Evolutionary conservation across 2,797 vertebrate genomes (phyloP).

Genomic region (Oceanodroma leucorhoa): DNA sequence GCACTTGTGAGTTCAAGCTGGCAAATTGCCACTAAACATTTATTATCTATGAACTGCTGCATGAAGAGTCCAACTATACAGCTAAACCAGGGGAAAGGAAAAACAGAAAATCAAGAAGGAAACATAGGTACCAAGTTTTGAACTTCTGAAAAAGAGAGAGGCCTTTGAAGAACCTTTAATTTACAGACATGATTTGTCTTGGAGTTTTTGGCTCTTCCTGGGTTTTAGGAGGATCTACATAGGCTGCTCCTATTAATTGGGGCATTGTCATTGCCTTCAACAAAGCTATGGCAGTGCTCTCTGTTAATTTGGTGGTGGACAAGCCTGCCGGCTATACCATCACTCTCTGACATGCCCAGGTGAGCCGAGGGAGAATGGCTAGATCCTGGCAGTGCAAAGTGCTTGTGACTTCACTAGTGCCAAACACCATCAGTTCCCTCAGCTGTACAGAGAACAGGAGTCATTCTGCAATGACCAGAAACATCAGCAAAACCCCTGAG

Average conservation of each 20-base stretch:
- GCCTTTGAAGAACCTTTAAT: not conserved
- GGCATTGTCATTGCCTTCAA: not conserved
- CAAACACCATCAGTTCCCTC: not conserved
- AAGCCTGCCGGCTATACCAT: not conserved
- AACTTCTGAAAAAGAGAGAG: not conserved
- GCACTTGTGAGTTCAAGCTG: constrained; percentile 59
- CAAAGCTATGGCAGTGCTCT: not conserved
- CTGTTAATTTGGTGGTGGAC: not conserved
- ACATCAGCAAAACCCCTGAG: not conserved
- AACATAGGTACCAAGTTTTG: constrained; percentile 16
- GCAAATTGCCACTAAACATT: constrained; percentile 60
- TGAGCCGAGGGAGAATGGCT: not conserved
- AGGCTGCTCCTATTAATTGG: not conserved
- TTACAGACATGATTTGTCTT: not conserved
- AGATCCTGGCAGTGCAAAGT: not conserved
- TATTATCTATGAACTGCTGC: constrained; percentile 65
- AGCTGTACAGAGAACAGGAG: not conserved
- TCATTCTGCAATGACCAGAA: not conserved
- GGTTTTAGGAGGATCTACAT: not conserved
- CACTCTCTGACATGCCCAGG: not conserved
- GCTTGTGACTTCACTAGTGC: not conserved
- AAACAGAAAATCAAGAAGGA: constrained; percentile 1
- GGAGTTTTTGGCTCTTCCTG: not conserved
- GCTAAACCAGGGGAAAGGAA: not conserved
- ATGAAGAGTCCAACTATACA: constrained; percentile 44